Conservation (phyloP, 2,113 vertebrate genomes). For the Fukomys damarensis region DNA sequence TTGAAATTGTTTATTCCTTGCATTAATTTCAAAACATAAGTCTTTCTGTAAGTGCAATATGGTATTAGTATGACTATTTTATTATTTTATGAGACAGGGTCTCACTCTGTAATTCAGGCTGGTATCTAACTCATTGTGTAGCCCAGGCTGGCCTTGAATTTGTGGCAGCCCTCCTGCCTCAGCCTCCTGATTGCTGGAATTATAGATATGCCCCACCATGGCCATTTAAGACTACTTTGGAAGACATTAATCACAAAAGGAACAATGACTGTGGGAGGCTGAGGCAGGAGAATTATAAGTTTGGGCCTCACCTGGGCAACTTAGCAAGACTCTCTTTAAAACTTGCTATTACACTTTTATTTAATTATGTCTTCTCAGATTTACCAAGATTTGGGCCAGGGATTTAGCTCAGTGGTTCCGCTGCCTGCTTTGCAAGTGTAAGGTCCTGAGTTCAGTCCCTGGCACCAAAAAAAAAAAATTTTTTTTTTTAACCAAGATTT, state of each 20-base stretch:
- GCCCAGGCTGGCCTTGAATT: background rate
- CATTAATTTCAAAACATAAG: constrained; percentile 13
- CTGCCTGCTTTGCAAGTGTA: no score
- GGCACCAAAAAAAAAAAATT: no score
- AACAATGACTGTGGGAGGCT: background rate
- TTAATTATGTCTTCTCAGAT: constrained; percentile 62
- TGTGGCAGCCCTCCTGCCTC: no score
- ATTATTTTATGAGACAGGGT: background rate
- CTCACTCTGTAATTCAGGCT: background rate
- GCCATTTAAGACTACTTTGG: constrained; percentile 2
- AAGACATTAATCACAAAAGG: constrained; percentile 19
- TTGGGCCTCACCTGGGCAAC: background rate
- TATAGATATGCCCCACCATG: background rate
- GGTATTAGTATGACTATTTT: background rate
- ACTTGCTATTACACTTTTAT: constrained; percentile 7
- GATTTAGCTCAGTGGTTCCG: no score
- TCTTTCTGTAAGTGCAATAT: constrained; percentile 27
- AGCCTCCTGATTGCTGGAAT: background rate
- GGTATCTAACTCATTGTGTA: background rate
- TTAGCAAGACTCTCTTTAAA: background rate
- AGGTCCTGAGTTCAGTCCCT: no score
- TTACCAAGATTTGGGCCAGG: constrained; percentile 58
- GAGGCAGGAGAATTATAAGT: background rate
- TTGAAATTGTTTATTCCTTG: constrained; percentile 25
- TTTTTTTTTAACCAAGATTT: no score